Percentiles rank a stretch among this genome's conserved stretches.
Conservation (phyloP, 2,113 vertebrate genomes). For the Pseudolaguvia tuberculata region DNA sequence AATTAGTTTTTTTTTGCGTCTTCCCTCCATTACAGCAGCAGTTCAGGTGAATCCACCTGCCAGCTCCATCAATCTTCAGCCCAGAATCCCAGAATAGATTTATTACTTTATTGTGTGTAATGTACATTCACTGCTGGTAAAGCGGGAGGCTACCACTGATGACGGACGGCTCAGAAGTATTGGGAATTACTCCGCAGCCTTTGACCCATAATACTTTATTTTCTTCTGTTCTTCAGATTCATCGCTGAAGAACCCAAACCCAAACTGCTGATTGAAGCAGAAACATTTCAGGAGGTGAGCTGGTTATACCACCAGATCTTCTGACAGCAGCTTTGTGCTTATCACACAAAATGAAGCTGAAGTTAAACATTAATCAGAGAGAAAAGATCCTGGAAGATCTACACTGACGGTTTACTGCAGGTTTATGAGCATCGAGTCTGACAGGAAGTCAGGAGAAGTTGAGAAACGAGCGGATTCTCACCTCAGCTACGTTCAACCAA, state of each 20-base stretch:
- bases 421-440: not conserved
- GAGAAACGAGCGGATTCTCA: not conserved
- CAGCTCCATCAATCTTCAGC: too few species aligned
- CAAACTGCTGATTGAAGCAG: not conserved
- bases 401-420: not conserved
- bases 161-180: not conserved
- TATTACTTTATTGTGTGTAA: not conserved
- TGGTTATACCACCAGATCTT: not conserved
- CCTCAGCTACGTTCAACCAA: not conserved
- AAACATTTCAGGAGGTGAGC: not conserved
- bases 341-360: not conserved
- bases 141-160: not conserved
- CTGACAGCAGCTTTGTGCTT: not conserved
- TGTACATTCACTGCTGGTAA: not conserved
- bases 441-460: slow-evolving; percentile 1
- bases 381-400: too few species aligned
- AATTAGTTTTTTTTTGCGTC: too few species aligned
- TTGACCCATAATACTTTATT: too few species aligned
- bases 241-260: not conserved
- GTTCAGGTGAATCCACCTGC: too few species aligned
- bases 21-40: too few species aligned
- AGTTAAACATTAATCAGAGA: not conserved
- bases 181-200: not conserved
- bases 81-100: too few species aligned
- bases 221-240: not conserved